phyloP scores from a whole-genome alignment of 1,140 invertebrate genomes.

The Diorhabda carinulata region DNA sequence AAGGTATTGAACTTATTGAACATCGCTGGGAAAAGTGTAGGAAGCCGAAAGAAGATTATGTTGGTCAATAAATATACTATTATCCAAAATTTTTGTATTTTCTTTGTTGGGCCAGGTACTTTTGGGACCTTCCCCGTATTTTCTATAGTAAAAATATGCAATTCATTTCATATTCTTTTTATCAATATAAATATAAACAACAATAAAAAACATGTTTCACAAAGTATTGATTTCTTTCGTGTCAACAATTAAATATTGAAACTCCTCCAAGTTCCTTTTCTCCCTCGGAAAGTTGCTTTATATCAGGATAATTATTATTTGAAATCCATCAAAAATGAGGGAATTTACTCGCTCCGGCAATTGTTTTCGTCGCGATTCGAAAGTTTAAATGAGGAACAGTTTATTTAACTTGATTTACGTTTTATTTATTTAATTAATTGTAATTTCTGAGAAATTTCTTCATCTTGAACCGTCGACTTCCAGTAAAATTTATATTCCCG shows the following conservation, averaged over 20 bases:
- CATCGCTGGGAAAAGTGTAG: too few relatives aligned
- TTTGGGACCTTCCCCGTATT: too few relatives aligned
- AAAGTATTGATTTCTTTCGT: neutral
- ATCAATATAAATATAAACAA: too few relatives aligned
- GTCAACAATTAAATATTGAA: neutral
- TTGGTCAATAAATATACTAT: too few relatives aligned
- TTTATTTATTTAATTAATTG: slow-evolving; percentile 1
- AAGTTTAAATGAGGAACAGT: slow-evolving; percentile 2
- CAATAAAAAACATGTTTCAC: too few relatives aligned
- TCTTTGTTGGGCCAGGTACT: too few relatives aligned
- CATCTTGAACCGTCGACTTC: neutral
- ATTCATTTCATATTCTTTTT: too few relatives aligned
- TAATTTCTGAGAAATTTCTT: neutral
- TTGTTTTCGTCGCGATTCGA: neutral
- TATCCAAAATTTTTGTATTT: too few relatives aligned
- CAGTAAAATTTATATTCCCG: neutral
- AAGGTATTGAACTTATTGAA: too few relatives aligned
- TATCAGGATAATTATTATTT: neutral
- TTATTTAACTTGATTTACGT: slow-evolving; percentile 3
- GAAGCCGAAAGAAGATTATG: too few relatives aligned
- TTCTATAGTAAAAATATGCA: too few relatives aligned
- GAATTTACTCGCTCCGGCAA: neutral
- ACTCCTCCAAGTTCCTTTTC: neutral
- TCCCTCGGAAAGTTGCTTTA: neutral
- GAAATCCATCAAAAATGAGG: neutral